Conservation (phyloP, 2,113 vertebrate species). For the Engystomops pustulosus region DNA sequence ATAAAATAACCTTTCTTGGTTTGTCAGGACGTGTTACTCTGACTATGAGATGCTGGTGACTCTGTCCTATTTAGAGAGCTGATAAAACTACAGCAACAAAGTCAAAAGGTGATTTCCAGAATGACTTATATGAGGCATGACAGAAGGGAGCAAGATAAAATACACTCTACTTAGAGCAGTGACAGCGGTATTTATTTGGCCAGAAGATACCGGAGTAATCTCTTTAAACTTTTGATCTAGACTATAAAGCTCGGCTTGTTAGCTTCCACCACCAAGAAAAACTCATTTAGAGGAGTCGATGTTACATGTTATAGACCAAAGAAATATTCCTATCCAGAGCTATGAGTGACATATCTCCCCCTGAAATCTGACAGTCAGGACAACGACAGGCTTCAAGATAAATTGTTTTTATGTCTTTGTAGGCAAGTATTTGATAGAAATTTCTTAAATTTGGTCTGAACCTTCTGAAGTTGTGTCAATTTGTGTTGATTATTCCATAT, state of each 20-base stretch:
- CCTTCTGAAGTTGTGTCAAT: conserved; percentile 5
- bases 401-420: conserved; percentile 50
- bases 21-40: conserved; percentile 28
- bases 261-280: conserved; percentile 34
- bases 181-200: conserved; percentile 53
- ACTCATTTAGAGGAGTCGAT: conserved; percentile 42
- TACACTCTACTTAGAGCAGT: conserved; percentile 16
- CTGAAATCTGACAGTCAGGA: conserved; percentile 43
- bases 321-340: conserved; percentile 14
- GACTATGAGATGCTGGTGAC: not conserved
- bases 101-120: conserved; percentile 53
- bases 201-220: conserved; percentile 47
- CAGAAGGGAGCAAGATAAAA: conserved; percentile 49
- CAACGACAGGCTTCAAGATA: conserved; percentile 43
- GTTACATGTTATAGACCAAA: conserved; percentile 30
- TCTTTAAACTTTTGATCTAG: conserved; percentile 52
- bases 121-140: conserved; percentile 41
- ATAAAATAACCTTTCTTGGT: not conserved
- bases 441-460: conserved; percentile 3
- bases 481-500: not conserved
- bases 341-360: conserved; percentile 47
- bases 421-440: conserved; percentile 34
- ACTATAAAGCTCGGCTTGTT: conserved; percentile 51
- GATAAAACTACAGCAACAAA: conserved; percentile 46
- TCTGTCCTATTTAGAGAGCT: conserved; percentile 27